Evolutionary conservation across 2,113 vertebrate genomes (phyloP).

Genomic region (Alouatta palliata): DNA sequence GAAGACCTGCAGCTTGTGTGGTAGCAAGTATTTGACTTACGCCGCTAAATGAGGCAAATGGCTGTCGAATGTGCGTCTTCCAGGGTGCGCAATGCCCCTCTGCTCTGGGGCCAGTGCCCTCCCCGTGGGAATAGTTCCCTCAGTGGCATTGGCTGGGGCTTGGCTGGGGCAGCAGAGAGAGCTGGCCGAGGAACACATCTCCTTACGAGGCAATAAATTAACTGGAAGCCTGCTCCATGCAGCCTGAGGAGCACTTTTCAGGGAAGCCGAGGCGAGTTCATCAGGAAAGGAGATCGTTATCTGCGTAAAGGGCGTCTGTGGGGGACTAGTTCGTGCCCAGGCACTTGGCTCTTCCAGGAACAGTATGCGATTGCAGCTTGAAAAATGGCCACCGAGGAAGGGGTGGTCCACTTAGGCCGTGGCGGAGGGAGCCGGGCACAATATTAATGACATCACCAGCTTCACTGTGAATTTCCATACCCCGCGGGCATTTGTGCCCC

Average conservation of each 20-base stretch:
- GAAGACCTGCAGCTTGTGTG: rapidly evolving
- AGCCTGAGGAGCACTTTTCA: not conserved
- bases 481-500: not conserved
- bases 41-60: too few species aligned
- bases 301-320: too few species aligned
- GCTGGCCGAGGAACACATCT: rapidly evolving
- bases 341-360: not conserved
- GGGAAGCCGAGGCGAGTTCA: not conserved
- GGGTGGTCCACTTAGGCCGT: not conserved
- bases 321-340: not conserved
- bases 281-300: not conserved
- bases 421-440: not conserved
- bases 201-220: rapidly evolving
- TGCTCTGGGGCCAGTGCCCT: rapidly evolving
- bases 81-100: rapidly evolving
- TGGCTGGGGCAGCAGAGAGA: rapidly evolving
- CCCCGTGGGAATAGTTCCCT: rapidly evolving
- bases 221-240: rapidly evolving
- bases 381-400: not conserved
- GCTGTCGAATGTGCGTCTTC: rapidly evolving
- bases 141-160: rapidly evolving
- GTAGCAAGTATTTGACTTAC: not conserved
- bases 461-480: not conserved
- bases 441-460: not conserved
- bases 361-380: rapidly evolving